Evolutionary conservation across 92 coral and sea anemone species (phyloP).

Genomic region (Porites evermanni): DNA sequence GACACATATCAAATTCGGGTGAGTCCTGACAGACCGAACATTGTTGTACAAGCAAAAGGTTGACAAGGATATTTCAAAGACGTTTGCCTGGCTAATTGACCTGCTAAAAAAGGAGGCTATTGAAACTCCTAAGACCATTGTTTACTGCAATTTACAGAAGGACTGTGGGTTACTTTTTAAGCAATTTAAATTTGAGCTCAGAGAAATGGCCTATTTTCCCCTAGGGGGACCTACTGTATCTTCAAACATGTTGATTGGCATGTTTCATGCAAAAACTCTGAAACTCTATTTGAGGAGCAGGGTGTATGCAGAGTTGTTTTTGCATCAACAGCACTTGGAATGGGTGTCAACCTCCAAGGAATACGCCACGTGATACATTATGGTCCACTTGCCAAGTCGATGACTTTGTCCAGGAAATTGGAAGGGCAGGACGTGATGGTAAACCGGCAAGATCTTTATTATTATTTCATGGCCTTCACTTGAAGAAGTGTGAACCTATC

Average conservation of each 20-base stretch:
- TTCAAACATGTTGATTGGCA: conserved; percentile 46
- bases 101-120: conserved; percentile 16
- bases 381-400: conserved; percentile 30
- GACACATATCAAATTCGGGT: conserved; percentile 5
- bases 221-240: background rate
- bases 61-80: background rate
- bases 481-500: conserved; percentile 40
- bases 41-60: conserved; percentile 44
- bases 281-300: conserved; percentile 21
- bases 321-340: conserved; percentile 77
- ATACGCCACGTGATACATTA: conserved; percentile 32
- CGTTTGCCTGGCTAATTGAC: conserved; percentile 46
- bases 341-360: conserved; percentile 50
- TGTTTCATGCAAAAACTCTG: conserved; percentile 66
- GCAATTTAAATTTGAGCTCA: conserved; percentile 60
- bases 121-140: conserved; percentile 42
- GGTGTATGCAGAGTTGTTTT: conserved; percentile 72
- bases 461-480: conserved; percentile 29
- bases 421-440: conserved; percentile 42
- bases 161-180: conserved; percentile 71
- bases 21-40: conserved; percentile 69
- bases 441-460: conserved; percentile 17
- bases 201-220: conserved; percentile 49
- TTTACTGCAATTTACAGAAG: conserved; percentile 54
- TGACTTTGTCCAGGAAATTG: conserved; percentile 50